These are phyloP conservation scores for Atherinomorus stipes DNA, from an alignment of 2,113 vertebrate species.

Conservation along the genomic window DNA sequence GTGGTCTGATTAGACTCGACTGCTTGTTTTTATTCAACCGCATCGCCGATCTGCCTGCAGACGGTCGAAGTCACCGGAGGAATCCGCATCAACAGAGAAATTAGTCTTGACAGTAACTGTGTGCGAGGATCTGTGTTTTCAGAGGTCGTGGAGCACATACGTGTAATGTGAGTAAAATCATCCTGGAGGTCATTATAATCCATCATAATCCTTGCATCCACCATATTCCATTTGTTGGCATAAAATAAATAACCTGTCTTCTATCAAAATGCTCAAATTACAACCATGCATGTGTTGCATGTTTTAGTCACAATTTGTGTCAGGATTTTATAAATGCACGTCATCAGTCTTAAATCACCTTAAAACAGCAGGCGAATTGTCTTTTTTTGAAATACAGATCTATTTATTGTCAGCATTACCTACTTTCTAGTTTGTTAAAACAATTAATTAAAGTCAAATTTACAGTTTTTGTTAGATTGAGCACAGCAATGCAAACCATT, in stretches of 20 bases:
- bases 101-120: background rate
- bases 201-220: no score
- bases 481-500: background rate
- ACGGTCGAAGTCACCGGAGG: slow-evolving; percentile 31
- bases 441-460: background rate
- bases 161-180: slow-evolving; percentile 30
- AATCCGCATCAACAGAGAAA: slow-evolving; percentile 5
- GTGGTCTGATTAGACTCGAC: background rate
- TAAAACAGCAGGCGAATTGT: background rate
- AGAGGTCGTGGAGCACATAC: slow-evolving; percentile 2
- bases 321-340: background rate
- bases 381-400: no score
- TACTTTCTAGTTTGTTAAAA: background rate
- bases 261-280: no score
- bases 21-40: background rate
- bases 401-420: no score
- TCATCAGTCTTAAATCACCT: background rate
- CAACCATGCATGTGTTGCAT: background rate
- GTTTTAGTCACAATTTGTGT: background rate
- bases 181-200: no score
- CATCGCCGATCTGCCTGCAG: slow-evolving; percentile 1
- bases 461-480: background rate
- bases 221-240: no score
- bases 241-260: no score
- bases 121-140: background rate